These are phyloP conservation scores for Cephus sareptanus DNA, from an alignment of 2,888 invertebrate genomes.

Conservation along the genomic window DNA sequence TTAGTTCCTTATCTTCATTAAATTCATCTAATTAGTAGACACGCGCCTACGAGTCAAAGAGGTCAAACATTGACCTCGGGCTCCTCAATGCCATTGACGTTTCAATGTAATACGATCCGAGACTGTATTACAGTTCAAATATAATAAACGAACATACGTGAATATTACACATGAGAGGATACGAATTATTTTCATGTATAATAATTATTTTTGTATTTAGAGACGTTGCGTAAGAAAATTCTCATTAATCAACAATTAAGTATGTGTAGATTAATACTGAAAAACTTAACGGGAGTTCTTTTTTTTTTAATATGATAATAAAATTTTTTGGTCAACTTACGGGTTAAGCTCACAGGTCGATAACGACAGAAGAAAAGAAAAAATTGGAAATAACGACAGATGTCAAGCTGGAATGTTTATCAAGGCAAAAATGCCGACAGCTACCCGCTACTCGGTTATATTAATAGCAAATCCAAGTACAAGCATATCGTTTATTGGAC, in stretches of 20 bases:
- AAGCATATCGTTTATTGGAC: not conserved
- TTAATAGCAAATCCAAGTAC: not conserved
- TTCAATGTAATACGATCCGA: not conserved
- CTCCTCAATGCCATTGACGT: not conserved
- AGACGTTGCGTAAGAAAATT: no score
- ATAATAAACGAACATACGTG: not conserved
- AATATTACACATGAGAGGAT: not conserved
- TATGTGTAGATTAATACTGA: not conserved
- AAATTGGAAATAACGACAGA: no score
- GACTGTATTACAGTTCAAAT: not conserved
- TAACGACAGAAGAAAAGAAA: constrained; percentile 3
- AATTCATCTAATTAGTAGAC: not conserved
- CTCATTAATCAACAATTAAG: no score
- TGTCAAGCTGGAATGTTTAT: constrained; percentile 8
- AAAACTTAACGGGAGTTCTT: not conserved
- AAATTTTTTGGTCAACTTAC: not conserved
- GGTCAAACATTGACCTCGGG: not conserved
- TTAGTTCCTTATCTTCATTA: no score
- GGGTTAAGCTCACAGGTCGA: not conserved
- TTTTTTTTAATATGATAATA: not conserved
- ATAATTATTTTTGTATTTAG: not conserved
- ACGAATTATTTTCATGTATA: not conserved
- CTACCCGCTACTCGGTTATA: not conserved
- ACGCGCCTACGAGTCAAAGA: not conserved
- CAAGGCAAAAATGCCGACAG: not conserved